These are phyloP conservation scores for Montipora efflorescens DNA, from an alignment of 64 coral and sea anemone species.

Conservation along the genomic window DNA sequence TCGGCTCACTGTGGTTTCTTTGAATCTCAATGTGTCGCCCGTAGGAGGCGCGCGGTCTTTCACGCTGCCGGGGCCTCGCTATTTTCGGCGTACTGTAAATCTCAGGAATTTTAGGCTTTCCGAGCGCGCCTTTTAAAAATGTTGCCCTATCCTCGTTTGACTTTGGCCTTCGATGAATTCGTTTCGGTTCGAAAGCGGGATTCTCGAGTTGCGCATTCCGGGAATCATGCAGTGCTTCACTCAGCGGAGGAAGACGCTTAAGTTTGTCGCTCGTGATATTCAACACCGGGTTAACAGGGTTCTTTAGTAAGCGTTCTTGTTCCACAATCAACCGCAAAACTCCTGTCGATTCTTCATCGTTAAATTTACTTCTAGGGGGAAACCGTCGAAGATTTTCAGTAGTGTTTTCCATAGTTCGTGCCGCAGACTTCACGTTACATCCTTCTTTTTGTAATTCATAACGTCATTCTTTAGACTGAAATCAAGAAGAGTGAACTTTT, in stretches of 20 bases:
- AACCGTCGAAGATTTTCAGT: slow-evolving; percentile 67
- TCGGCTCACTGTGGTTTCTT: background rate
- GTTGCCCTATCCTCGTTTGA: slow-evolving; percentile 69
- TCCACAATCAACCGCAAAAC: slow-evolving; percentile 86
- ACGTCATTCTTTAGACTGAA: background rate
- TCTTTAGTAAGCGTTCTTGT: slow-evolving; percentile 85
- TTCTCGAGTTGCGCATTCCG: background rate
- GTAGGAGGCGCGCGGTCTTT: slow-evolving; percentile 74
- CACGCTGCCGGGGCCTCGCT: slow-evolving; percentile 64
- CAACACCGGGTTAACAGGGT: slow-evolving; percentile 76
- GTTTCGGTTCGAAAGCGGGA: slow-evolving; percentile 23
- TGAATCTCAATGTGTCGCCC: slow-evolving; percentile 41
- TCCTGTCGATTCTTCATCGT: slow-evolving; percentile 93
- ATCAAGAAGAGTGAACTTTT: background rate
- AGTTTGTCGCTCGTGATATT: slow-evolving; percentile 78
- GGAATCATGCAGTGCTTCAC: slow-evolving; percentile 9
- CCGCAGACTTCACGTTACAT: background rate
- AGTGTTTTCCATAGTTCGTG: slow-evolving; percentile 72
- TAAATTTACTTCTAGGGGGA: slow-evolving; percentile 90
- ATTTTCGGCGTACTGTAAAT: slow-evolving; percentile 90
- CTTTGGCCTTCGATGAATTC: slow-evolving; percentile 36
- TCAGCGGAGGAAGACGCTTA: slow-evolving; percentile 76
- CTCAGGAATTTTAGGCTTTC: slow-evolving; percentile 79
- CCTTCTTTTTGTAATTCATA: background rate
- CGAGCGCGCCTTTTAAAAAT: slow-evolving; percentile 72